A percentile compares a stretch with the other conserved stretches of the same genome.
Conservation (phyloP, 2,113 vertebrate species). For the Blennius ocellaris region DNA sequence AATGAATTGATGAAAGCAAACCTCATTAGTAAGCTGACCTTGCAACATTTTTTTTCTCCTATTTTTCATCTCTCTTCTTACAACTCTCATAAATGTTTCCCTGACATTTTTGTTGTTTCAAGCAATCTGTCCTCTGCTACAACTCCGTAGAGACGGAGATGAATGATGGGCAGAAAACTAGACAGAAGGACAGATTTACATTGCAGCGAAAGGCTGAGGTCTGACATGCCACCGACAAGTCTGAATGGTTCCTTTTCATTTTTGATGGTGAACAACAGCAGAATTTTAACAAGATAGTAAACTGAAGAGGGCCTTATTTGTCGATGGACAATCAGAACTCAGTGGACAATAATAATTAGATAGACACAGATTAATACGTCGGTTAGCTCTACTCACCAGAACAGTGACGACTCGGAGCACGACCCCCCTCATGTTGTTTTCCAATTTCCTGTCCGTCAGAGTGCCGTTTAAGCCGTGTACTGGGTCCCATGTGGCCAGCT, state of each 20-base stretch:
- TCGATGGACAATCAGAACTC: neutral
- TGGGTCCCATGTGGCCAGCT: slow-evolving; percentile 98
- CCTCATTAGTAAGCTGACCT: slow-evolving; percentile 33
- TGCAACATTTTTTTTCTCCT: slow-evolving; percentile 22
- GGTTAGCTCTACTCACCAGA: slow-evolving; percentile 86
- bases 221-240: slow-evolving; percentile 15
- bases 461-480: slow-evolving; percentile 95
- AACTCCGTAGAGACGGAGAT: slow-evolving; percentile 10
- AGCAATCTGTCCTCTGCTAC: slow-evolving; percentile 13
- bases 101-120: slow-evolving; percentile 2
- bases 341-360: neutral
- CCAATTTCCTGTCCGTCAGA: slow-evolving; percentile 95
- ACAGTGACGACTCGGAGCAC: slow-evolving; percentile 96
- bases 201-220: slow-evolving; percentile 13
- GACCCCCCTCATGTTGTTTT: slow-evolving; percentile 98
- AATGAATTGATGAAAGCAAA: slow-evolving; percentile 47
- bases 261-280: slow-evolving; percentile 6
- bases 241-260: slow-evolving; percentile 22
- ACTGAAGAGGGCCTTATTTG: slow-evolving; percentile 1
- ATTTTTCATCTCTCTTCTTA: slow-evolving; percentile 13
- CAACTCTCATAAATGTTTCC: slow-evolving; percentile 16
- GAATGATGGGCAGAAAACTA: slow-evolving; percentile 30
- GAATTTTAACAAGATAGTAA: slow-evolving; percentile 8
- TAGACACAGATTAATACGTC: neutral
- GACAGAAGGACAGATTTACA: slow-evolving; percentile 21